phyloP scores from a whole-genome alignment of 2,888 invertebrate species.

The Dryococelus australis region DNA sequence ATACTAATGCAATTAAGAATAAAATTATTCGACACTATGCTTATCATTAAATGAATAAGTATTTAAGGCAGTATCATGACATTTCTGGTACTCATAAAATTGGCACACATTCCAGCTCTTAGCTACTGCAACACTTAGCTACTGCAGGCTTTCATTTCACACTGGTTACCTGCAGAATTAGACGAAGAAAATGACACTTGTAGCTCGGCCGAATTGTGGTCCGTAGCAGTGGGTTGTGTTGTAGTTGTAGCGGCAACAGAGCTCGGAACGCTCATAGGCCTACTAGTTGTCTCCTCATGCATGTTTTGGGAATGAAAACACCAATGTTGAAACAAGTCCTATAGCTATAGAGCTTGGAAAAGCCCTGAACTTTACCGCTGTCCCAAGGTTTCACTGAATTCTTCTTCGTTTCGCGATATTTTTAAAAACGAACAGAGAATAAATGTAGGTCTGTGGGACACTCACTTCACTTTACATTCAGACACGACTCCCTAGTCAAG shows the following conservation, averaged over 20 bases:
- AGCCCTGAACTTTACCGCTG: constrained; percentile 60
- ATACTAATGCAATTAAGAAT: neutral
- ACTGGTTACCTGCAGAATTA: constrained; percentile 63
- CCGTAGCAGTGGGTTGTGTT: constrained; percentile 62
- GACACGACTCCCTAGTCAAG: constrained; percentile 76
- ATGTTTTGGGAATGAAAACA: constrained; percentile 60
- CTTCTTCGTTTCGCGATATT: constrained; percentile 59
- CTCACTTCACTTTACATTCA: constrained; percentile 84
- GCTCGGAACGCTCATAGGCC: constrained; percentile 72
- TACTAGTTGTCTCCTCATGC: constrained; percentile 72
- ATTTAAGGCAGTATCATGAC: neutral
- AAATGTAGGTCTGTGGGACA: constrained; percentile 91
- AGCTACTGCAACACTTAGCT: neutral
- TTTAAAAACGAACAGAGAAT: constrained; percentile 69
- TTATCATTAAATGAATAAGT: neutral
- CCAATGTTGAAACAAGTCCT: constrained; percentile 59
- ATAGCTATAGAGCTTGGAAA: constrained; percentile 58
- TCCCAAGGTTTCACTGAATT: constrained; percentile 61
- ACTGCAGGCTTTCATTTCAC: neutral
- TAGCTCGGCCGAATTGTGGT: constrained; percentile 65
- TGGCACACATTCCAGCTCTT: neutral
- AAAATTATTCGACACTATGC: neutral
- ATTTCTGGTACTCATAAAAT: neutral
- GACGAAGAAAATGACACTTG: constrained; percentile 70
- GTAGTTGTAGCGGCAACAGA: constrained; percentile 69